Conservation (phyloP, 2,888 invertebrate species). For the Siphonodentalium dalli region DNA sequence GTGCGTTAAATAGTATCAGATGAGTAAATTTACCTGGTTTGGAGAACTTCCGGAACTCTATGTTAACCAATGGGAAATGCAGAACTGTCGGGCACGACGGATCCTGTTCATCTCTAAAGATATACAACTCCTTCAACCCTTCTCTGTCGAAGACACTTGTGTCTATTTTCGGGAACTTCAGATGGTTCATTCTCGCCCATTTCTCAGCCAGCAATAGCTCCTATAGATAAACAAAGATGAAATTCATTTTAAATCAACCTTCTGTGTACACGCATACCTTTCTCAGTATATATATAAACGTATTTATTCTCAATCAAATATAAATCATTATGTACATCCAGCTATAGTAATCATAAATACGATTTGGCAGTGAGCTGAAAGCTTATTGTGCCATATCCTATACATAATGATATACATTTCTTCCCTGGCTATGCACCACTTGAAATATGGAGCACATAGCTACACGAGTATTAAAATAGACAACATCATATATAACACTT, state of each 20-base stretch:
- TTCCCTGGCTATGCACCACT: too few relatives aligned
- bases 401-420: too few relatives aligned
- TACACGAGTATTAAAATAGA: too few relatives aligned
- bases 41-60: conserved; percentile 61
- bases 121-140: conserved; percentile 65
- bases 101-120: conserved; percentile 65
- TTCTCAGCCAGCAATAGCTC: conserved; percentile 66
- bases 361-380: too few relatives aligned
- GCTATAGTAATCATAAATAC: too few relatives aligned
- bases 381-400: too few relatives aligned
- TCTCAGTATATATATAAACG: too few relatives aligned
- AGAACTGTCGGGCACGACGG: conserved; percentile 65
- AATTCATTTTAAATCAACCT: background rate
- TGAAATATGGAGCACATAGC: too few relatives aligned
- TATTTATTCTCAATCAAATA: too few relatives aligned
- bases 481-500: too few relatives aligned
- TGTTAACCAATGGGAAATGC: conserved; percentile 66
- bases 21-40: conserved; percentile 58
- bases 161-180: conserved; percentile 66
- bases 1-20: too few relatives aligned
- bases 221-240: conserved; percentile 36
- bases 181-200: conserved; percentile 65
- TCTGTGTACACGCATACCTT: background rate
- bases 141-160: conserved; percentile 59
- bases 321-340: background rate